Evolutionary conservation across 2,113 vertebrate species (phyloP).

Genomic region (Oreochromis niloticus): DNA sequence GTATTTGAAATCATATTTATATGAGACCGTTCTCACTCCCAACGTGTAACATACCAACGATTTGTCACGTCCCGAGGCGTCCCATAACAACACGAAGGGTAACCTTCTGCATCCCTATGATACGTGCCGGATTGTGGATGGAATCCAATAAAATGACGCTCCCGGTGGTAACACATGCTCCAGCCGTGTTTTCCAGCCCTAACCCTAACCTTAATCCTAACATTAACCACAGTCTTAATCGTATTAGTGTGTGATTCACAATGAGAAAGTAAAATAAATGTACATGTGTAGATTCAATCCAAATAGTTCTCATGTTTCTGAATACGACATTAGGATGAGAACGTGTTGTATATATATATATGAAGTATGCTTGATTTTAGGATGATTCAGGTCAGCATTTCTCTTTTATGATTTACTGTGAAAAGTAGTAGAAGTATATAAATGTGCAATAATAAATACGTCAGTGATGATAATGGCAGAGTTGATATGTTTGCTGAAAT

Average conservation of each 20-base stretch:
- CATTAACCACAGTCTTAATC: neutral
- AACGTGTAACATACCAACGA: neutral
- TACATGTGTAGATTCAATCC: neutral
- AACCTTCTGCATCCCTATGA: neutral
- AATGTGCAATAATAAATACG: neutral
- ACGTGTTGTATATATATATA: neutral
- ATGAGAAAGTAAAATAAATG: neutral
- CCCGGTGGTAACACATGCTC: neutral
- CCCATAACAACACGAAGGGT: neutral
- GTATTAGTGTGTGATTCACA: neutral
- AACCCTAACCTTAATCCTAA: neutral
- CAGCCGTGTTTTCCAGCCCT: neutral
- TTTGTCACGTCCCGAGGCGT: fast-evolving
- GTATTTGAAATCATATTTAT: neutral
- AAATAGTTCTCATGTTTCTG: neutral
- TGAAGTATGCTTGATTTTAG: neutral
- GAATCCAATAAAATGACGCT: neutral
- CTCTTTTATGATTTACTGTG: neutral
- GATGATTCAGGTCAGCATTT: neutral
- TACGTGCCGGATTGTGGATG: neutral
- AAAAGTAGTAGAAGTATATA: neutral
- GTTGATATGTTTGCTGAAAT: neutral
- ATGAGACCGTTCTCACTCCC: neutral
- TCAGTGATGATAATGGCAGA: no score
- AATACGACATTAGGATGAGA: neutral